These are phyloP conservation scores for Callaeas wilsoni DNA, from an alignment of 2,113 vertebrate species.

Conservation along the genomic window DNA sequence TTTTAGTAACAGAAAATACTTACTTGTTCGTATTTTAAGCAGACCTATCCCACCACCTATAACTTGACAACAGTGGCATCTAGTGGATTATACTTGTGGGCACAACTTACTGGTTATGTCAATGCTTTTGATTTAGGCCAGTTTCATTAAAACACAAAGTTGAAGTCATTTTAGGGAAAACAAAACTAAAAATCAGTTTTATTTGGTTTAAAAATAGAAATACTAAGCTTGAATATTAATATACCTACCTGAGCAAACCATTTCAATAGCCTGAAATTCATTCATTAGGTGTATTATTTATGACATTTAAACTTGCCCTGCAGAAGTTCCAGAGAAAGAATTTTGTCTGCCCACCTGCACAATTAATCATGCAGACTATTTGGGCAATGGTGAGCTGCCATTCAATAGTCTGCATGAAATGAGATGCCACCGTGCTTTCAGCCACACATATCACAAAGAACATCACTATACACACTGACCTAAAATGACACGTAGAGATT, in stretches of 20 bases:
- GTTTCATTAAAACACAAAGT: neutral
- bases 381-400: neutral
- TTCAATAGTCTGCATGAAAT: neutral
- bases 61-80: constrained; percentile 54
- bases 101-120: neutral
- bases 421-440: neutral
- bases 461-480: neutral
- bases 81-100: constrained; percentile 8
- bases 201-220: neutral
- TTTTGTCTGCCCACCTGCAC: neutral
- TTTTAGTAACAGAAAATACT: neutral
- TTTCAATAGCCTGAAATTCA: neutral
- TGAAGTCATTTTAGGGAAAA: neutral
- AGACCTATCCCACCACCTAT: neutral
- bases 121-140: neutral
- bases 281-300: neutral
- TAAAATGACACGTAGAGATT: neutral
- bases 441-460: neutral
- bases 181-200: neutral
- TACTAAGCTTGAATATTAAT: neutral
- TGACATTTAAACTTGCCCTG: neutral
- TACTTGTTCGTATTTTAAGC: neutral
- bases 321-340: neutral
- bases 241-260: neutral
- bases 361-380: neutral